Conservation (phyloP, 2,797 vertebrate genomes). For the Enteromius afrohamiltoni region DNA sequence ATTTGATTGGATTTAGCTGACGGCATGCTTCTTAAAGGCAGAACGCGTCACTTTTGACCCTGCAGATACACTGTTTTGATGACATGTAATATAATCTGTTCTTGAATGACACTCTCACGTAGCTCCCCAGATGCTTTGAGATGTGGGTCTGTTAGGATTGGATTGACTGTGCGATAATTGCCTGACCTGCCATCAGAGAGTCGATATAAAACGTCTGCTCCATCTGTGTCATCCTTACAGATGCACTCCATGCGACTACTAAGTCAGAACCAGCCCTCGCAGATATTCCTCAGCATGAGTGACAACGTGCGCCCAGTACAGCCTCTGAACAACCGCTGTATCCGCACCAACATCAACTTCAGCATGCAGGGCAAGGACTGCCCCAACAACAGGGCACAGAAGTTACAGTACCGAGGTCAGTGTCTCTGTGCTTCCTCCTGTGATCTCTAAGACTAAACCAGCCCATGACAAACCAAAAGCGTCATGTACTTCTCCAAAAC, state of each 20-base stretch:
- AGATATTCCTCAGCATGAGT: conserved; percentile 99
- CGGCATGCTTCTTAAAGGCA: background rate
- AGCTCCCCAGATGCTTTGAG: background rate
- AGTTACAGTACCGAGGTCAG: conserved; percentile 97
- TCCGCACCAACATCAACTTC: conserved; percentile 99
- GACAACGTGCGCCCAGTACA: conserved; percentile 97
- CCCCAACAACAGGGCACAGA: conserved; percentile 97
- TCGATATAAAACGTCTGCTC: conserved; percentile 15
- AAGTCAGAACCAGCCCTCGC: conserved; percentile 98
- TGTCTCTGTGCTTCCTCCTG: background rate
- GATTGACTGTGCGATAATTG: conserved; percentile 25
- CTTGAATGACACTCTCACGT: background rate
- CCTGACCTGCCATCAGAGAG: conserved; percentile 18
- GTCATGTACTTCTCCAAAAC: background rate
- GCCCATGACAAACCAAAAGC: background rate
- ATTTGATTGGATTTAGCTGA: background rate
- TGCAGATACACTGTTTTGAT: background rate
- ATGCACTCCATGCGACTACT: conserved; percentile 97
- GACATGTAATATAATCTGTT: conserved; percentile 23
- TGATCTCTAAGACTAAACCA: background rate
- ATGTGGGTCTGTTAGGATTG: conserved; percentile 8
- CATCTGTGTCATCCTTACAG: conserved; percentile 66
- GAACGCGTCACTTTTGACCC: conserved; percentile 13
- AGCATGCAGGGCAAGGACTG: conserved; percentile 98
- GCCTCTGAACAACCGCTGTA: conserved; percentile 96